These are phyloP conservation scores for Tyto alba DNA, from an alignment of 2,113 vertebrate species.

Conservation along the genomic window DNA sequence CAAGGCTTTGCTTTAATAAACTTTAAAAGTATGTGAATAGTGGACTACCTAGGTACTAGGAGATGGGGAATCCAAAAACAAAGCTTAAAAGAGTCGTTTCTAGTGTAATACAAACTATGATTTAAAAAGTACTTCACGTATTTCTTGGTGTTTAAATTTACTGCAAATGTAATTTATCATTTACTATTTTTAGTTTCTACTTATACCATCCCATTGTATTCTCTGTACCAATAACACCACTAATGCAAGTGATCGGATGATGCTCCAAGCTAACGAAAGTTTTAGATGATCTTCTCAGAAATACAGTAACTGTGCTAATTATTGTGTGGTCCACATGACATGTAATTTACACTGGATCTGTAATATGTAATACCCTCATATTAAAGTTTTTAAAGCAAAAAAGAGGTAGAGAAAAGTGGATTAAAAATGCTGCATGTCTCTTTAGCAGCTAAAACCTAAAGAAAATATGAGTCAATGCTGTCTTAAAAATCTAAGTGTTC, in stretches of 20 bases:
- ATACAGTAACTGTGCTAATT: not conserved
- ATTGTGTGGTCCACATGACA: not conserved
- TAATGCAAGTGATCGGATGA: not conserved
- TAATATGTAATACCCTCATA: not conserved
- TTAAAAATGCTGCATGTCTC: not conserved
- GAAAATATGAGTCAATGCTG: conserved; percentile 14
- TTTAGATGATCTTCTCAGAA: not conserved
- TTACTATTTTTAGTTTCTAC: not conserved
- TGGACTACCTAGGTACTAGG: conserved; percentile 1
- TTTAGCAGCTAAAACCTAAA: conserved; percentile 12
- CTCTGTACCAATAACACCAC: not conserved
- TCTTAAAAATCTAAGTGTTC: conserved; percentile 40
- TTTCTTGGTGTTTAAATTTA: not conserved
- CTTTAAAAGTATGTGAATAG: conserved; percentile 23
- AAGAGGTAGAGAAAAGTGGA: not conserved
- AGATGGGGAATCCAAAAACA: not conserved
- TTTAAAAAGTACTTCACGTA: not conserved
- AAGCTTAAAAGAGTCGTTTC: not conserved
- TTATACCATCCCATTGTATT: not conserved
- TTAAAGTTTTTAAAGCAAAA: not conserved
- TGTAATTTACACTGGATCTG: not conserved
- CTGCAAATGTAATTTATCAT: not conserved
- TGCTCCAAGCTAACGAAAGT: not conserved
- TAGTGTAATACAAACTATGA: not conserved
- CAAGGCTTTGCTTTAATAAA: conserved; percentile 37